Evolutionary conservation across 2,797 vertebrate genomes (phyloP), one percentile per base, ranked within the genome.

Genomic region (Melanogrammus aeglefinus): DNA sequence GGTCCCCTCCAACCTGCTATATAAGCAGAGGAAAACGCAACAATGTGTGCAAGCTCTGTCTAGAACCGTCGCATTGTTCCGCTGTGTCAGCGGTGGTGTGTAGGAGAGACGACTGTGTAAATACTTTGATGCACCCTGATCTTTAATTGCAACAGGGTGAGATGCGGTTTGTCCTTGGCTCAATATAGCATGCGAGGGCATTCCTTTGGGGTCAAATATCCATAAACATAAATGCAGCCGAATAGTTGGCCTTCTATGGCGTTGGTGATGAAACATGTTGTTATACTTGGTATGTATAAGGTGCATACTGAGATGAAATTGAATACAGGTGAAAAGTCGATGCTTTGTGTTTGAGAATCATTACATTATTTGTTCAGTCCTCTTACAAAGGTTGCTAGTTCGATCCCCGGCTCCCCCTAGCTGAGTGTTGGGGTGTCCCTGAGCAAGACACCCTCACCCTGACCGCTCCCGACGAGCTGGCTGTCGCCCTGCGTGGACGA

Each of bases 201-300:
- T 93, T 94, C 92, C 92, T 84, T 1, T 0, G 76, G 78, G 84
- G 89, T 93, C 87, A 91, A 90, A 91, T 89, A 91, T 89, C 89
- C 84, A 91, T 91, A 92, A 91, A 92, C 84, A 88, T 89, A 86
- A 91, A 87, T 88, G 86, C 78, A 85, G 75, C 84, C 81, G 81
- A 83, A 89, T 82, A 79, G 84, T 88, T 82, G 74, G 38, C 89
- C 93, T 84, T 91, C 78, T 91, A 91, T 88, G 88, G 92, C 86
- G 80, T 89, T 84, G 73, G 66, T 71, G 44, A 14, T 66, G n/a
- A 78, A 31, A 35, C 4, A 0, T 77, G 63, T 82, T 74, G 73
- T 36, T 75, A 33, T 66, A 24, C 8, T 9, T 71, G 29, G 10
- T 44, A 41, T 72, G 9, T 27, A 72, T 72, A 33, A 33, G 31